Conservation (phyloP, 2,888 invertebrate species). For the Parnassius orleans region DNA sequence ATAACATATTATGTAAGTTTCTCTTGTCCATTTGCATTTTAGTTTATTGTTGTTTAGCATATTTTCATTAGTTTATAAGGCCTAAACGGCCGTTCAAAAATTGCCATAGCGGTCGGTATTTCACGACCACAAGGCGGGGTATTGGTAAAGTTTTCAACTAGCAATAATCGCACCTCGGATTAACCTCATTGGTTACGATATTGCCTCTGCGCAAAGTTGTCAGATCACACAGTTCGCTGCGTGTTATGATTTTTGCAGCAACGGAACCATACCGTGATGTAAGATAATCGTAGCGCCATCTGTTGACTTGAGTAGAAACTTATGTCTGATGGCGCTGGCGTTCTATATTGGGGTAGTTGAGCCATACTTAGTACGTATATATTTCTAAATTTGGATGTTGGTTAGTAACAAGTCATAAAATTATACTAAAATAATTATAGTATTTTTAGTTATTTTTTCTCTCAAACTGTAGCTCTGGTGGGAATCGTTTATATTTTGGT, state of each 20-base stretch:
- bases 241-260: slow-evolving; percentile 18
- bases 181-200: slow-evolving; percentile 93
- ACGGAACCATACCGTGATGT: slow-evolving; percentile 49
- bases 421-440: too few species aligned
- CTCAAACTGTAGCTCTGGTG: too few species aligned
- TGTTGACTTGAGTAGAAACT: slow-evolving; percentile 32
- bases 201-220: slow-evolving; percentile 89
- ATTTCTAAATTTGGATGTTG: too few species aligned
- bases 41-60: too few species aligned
- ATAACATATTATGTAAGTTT: too few species aligned
- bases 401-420: too few species aligned
- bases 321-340: background rate
- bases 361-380: too few species aligned
- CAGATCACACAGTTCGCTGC: background rate
- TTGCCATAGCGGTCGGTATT: slow-evolving; percentile 92
- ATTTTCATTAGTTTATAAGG: slow-evolving; percentile 41
- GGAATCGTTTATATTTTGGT: too few species aligned
- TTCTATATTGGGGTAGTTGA: background rate
- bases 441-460: too few species aligned
- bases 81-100: slow-evolving; percentile 88
- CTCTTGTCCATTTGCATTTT: too few species aligned
- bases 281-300: slow-evolving; percentile 51
- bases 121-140: slow-evolving; percentile 93
- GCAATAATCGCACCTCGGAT: slow-evolving; percentile 94
- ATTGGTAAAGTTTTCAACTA: slow-evolving; percentile 97